Percentiles rank a stretch among this genome's conserved stretches.
phyloP scores from a whole-genome alignment of 2,888 invertebrate species.

The Apodemia hepburni region DNA sequence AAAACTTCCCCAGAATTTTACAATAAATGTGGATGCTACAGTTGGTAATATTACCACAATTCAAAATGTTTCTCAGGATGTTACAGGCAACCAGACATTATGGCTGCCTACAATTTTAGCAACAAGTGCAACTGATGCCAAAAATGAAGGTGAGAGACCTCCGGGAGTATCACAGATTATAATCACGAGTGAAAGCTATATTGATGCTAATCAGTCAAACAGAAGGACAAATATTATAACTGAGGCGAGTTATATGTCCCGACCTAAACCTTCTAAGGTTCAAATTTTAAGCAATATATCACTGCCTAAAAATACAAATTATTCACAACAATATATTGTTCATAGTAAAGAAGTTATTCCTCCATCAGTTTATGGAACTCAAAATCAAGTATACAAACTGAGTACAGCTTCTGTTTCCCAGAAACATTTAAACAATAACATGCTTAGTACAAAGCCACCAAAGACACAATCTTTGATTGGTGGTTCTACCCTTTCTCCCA shows the following conservation, averaged over 20 bases:
- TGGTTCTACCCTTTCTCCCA: constrained; percentile 55
- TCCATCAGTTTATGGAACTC: constrained; percentile 61
- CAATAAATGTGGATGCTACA: constrained; percentile 70
- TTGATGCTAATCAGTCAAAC: constrained; percentile 52
- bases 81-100: constrained; percentile 61
- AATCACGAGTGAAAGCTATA: constrained; percentile 69
- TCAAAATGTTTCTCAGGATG: constrained; percentile 72
- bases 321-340: constrained; percentile 60
- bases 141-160: constrained; percentile 59
- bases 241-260: constrained; percentile 59
- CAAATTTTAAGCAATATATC: constrained; percentile 75
- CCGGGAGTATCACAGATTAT: constrained; percentile 71
- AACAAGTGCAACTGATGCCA: constrained; percentile 57
- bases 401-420: constrained; percentile 59
- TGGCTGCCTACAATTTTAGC: constrained; percentile 73
- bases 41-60: constrained; percentile 70
- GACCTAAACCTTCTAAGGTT: constrained; percentile 69
- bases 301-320: constrained; percentile 64
- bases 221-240: constrained; percentile 63
- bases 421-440: constrained; percentile 63
- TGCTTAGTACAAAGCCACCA: constrained; percentile 61
- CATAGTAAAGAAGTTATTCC: constrained; percentile 55
- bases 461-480: constrained; percentile 68
- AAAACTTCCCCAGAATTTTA: constrained; percentile 71
- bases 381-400: constrained; percentile 69